Evolutionary conservation across 2,888 invertebrate species (phyloP), one percentile per base, ranked within the genome.

Genomic region (Zygogramma bicolorata): DNA sequence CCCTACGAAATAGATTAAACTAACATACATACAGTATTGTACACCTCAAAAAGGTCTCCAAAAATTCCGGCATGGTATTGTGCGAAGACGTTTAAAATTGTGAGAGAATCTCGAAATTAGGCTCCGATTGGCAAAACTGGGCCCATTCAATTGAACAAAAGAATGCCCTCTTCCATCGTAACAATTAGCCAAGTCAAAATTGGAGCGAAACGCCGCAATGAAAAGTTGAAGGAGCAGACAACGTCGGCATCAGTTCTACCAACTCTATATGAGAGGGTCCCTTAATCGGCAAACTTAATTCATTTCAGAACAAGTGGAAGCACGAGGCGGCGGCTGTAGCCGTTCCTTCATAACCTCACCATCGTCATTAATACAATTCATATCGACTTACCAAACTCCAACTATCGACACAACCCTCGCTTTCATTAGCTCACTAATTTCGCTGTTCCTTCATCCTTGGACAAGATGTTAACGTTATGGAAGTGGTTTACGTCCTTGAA

Each of bases 211-310:
- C 10, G 34, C 7, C 58, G 65, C 68, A 42, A 74, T 75, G 75
- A 70, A 74, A 75, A 75, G 76, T 75, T 71, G 61, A 65, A 68
- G 68, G 60, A 72, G 68, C 65, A 65, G 68, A 74, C 74, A 65
- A 72, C 72, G 75, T 71, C 70, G 76, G 73, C 77, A 77, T 77
- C 77, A 79, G 81, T 80, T 80, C 76, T 62, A 79, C 80, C 79
- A 80, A 80, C 78, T 78, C 77, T 46, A 79, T 78, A 79, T 77
- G 79, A 77, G 71, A 79, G 82, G 82, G 81, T 79, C 80, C 80
- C 80, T 80, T 84, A 84, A 84, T 84, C 83, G 84, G 77, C 82
- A 84, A 84, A 84, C 83, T 84, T 84, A 83, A 84, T 84, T 84
- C 84, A 84, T 84, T 84, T 83, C 79, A 79, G 80, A 81, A 82